These are phyloP conservation scores for Agriotes lineatus DNA, from an alignment of 2,888 invertebrate genomes.

Conservation along the genomic window DNA sequence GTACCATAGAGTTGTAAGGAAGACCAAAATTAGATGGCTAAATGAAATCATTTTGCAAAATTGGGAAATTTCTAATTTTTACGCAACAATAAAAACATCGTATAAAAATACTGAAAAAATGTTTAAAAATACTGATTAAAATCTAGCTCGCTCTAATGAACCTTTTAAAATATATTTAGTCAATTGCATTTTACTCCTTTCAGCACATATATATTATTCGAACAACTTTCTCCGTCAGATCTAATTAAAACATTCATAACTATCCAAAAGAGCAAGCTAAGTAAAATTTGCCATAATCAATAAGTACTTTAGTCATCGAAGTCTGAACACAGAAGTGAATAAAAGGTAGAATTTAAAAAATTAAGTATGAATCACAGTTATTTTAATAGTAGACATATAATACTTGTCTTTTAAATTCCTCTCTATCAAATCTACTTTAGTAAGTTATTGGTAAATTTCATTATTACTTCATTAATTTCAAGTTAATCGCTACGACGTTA, in stretches of 20 bases:
- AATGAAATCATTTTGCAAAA: background rate
- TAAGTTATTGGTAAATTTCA: slow-evolving; percentile 25
- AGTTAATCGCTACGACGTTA: background rate
- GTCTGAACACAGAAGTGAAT: background rate
- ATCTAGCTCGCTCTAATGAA: no score
- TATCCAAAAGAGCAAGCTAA: no score
- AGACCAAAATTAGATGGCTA: slow-evolving; percentile 20
- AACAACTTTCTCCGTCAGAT: no score
- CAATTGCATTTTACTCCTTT: no score
- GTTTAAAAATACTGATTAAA: background rate
- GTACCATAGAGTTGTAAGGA: slow-evolving; percentile 22
- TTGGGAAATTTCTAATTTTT: no score
- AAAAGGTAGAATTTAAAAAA: slow-evolving; percentile 13
- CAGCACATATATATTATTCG: no score
- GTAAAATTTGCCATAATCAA: no score
- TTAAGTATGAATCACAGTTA: slow-evolving; percentile 42
- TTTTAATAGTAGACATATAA: slow-evolving; percentile 36
- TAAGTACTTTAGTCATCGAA: background rate
- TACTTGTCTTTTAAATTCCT: slow-evolving; percentile 33
- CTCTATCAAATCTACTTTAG: slow-evolving; percentile 26
- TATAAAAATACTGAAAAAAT: background rate
- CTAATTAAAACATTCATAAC: no score
- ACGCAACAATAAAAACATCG: no score
- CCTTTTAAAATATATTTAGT: no score
- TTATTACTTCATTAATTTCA: slow-evolving; percentile 11